Evolutionary conservation across 2,113 vertebrate species (phyloP), one percentile per base, ranked within the genome.

Genomic region (Tragulus kanchil): DNA sequence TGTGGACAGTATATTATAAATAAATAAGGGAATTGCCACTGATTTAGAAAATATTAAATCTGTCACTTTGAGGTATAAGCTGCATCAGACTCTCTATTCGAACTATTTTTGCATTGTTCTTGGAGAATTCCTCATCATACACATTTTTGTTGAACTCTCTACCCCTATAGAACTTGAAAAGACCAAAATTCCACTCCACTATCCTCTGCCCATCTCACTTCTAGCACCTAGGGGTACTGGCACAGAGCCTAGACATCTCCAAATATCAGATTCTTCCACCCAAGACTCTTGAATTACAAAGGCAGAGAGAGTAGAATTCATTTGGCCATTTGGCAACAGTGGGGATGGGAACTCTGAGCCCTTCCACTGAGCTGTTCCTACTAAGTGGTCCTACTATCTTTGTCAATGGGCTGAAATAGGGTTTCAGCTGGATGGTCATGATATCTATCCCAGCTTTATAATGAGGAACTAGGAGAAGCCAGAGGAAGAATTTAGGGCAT

Each of bases 21-120:
- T 42, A 89, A 94, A 45, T 71, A 92, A 92, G 31, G 42, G 58
- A 73, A 85, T 75, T 15, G 59, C 86, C 48, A 69, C 28, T 96
- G 96, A 88, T 81, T 75, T 85, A 84, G 31, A 89, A 92, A 62
- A 89, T 69, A 89, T 36, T 77, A 75, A 83, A 62, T 67, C 17
- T 95, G 42, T 95, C 23, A 85, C 58, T 52, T 28, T 85, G 45
- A 82, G 52, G 36, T 31, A 69, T n/a, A 77, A 52, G 64, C 8
- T 23, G 1, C 52, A 82, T 16, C 45, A 52, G 71, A 19, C 8
- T 42, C 59, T n/a, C n/a, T n/a, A n/a, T n/a, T n/a, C n/a, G 59
- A 85, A 12, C n/a, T 85, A 19, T 28, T 8, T 88, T 48, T 59
- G 2, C 42, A n/a, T 36, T 36, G 36, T 42, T 6, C 59, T 48